phyloP scores from a whole-genome alignment of 2,888 invertebrate species.

The Artemia sinica region DNA sequence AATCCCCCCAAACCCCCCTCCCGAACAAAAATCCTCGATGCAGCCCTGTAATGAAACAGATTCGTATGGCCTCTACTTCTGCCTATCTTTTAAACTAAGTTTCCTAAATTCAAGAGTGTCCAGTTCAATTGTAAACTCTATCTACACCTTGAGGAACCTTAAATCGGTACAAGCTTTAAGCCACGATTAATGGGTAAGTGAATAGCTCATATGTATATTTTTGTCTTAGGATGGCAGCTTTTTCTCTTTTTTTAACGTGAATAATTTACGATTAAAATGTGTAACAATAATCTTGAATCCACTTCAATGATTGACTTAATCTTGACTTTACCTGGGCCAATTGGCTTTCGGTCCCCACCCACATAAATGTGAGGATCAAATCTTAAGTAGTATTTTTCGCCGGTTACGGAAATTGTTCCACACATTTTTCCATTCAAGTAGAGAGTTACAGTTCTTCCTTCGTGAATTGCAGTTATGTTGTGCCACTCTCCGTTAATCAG shows the following conservation, averaged over 20 bases:
- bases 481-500: conserved; percentile 67
- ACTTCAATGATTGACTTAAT: background rate
- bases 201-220: background rate
- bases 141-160: too few species aligned
- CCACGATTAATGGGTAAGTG: too few species aligned
- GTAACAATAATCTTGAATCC: background rate
- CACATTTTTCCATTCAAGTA: conserved; percentile 55
- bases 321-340: conserved; percentile 18
- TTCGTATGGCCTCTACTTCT: too few species aligned
- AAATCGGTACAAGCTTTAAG: too few species aligned
- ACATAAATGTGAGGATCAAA: conserved; percentile 88
- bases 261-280: background rate
- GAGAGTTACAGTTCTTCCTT: conserved; percentile 51
- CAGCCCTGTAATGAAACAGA: too few species aligned
- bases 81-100: too few species aligned
- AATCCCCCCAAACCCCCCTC: too few species aligned
- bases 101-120: too few species aligned
- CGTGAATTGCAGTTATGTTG: conserved; percentile 68
- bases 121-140: too few species aligned
- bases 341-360: conserved; percentile 51
- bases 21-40: too few species aligned
- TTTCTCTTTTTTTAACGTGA: background rate
- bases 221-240: background rate
- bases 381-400: conserved; percentile 51
- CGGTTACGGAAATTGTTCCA: conserved; percentile 47